These are phyloP conservation scores for Caenorhabditis tropicalis DNA, from an alignment of 1,140 invertebrate species.

Conservation along the genomic window DNA sequence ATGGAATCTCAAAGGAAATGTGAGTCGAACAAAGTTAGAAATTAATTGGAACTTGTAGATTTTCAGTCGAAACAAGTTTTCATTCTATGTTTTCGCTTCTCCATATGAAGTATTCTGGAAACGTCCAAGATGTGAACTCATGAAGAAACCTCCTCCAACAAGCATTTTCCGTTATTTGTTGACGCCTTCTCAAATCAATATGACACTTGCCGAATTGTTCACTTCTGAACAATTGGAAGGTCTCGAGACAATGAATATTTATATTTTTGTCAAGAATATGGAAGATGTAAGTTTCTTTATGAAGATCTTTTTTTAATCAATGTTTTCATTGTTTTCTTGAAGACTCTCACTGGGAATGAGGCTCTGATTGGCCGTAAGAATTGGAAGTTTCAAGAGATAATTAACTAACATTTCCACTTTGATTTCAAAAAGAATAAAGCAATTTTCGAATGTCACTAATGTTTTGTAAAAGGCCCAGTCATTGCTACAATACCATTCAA, in stretches of 20 bases:
- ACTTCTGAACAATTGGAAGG: not conserved
- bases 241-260: not conserved
- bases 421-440: no score
- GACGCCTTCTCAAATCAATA: not conserved
- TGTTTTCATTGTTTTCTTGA: not conserved
- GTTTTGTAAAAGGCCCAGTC: no score
- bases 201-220: not conserved
- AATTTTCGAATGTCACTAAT: no score
- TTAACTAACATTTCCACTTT: no score
- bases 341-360: not conserved
- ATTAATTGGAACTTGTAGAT: not conserved
- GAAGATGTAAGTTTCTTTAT: not conserved
- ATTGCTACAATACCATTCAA: no score
- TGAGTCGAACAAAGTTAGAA: not conserved
- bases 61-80: conserved; percentile 9
- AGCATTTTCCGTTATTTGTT: not conserved
- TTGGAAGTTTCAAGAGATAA: conserved; percentile 10
- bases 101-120: conserved; percentile 17
- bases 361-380: not conserved
- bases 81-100: conserved; percentile 16
- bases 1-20: conserved; percentile 11
- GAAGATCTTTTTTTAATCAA: no score
- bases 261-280: conserved; percentile 22
- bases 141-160: not conserved
- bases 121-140: not conserved